phyloP scores from a whole-genome alignment of 2,888 invertebrate genomes.

The Troides oblongomaculatus region DNA sequence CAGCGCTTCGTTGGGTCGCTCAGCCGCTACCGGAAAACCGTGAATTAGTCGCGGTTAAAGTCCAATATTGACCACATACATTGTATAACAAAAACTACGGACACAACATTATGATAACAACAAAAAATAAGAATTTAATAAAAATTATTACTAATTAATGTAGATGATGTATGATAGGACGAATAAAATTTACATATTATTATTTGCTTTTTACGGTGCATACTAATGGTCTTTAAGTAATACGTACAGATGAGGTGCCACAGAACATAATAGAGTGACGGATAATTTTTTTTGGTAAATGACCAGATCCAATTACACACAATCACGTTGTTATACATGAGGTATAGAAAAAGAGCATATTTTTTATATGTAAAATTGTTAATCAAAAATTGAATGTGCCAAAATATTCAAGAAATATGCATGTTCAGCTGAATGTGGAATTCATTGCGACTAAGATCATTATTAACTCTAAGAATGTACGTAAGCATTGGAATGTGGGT shows the following conservation, averaged over 20 bases:
- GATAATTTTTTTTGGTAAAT: neutral
- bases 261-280: too few relatives aligned
- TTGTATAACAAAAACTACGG: constrained; percentile 12
- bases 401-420: too few relatives aligned
- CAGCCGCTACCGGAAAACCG: constrained; percentile 64
- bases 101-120: constrained; percentile 25
- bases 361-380: neutral
- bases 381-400: too few relatives aligned
- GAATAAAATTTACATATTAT: neutral
- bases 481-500: too few relatives aligned
- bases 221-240: neutral
- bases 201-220: too few relatives aligned
- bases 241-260: neutral
- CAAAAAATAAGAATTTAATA: neutral
- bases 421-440: too few relatives aligned
- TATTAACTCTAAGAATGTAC: too few relatives aligned
- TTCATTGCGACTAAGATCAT: too few relatives aligned
- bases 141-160: neutral
- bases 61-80: constrained; percentile 49
- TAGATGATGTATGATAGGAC: neutral
- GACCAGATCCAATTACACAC: neutral
- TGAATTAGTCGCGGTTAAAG: constrained; percentile 38
- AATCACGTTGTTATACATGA: neutral
- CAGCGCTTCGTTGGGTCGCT: constrained; percentile 67
- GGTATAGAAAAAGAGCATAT: neutral